A percentile compares a stretch with the other conserved stretches of the same genome.
These are phyloP conservation scores for Ctenosaura bakeri DNA, from an alignment of 2,797 vertebrate species.

Conservation along the genomic window DNA sequence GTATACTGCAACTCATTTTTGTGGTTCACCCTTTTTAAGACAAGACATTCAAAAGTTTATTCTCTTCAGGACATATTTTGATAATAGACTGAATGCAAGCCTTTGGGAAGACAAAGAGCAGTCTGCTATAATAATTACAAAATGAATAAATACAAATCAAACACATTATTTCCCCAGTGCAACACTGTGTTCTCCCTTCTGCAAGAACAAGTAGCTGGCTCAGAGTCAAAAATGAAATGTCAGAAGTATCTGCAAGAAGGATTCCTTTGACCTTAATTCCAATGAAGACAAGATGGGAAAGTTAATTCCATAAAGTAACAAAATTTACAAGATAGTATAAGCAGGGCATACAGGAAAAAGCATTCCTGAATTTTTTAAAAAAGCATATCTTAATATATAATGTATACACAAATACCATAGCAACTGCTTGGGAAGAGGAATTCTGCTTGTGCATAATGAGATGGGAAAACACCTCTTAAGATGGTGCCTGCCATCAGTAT, in stretches of 20 bases:
- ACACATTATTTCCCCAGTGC: neutral
- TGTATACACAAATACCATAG: neutral
- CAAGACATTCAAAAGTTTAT: neutral
- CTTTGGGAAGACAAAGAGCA: neutral
- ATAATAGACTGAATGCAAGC: neutral
- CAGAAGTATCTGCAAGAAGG: neutral
- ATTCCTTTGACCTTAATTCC: neutral
- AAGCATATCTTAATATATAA: neutral
- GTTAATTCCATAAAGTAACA: neutral
- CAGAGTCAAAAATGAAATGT: neutral
- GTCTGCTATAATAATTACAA: neutral
- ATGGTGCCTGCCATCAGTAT: neutral
- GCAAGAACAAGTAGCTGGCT: neutral
- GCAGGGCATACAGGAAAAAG: neutral
- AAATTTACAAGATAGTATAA: neutral
- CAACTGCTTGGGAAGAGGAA: neutral
- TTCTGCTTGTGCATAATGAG: neutral
- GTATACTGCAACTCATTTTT: constrained; percentile 40
- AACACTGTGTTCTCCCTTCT: neutral
- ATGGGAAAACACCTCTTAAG: neutral
- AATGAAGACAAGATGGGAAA: neutral
- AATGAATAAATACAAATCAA: neutral
- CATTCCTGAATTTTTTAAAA: neutral
- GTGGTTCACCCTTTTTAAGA: neutral
- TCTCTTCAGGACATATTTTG: neutral